Evolutionary conservation across 1,140 invertebrate species (phyloP).

Genomic region (Geopemphigus sp.): DNA sequence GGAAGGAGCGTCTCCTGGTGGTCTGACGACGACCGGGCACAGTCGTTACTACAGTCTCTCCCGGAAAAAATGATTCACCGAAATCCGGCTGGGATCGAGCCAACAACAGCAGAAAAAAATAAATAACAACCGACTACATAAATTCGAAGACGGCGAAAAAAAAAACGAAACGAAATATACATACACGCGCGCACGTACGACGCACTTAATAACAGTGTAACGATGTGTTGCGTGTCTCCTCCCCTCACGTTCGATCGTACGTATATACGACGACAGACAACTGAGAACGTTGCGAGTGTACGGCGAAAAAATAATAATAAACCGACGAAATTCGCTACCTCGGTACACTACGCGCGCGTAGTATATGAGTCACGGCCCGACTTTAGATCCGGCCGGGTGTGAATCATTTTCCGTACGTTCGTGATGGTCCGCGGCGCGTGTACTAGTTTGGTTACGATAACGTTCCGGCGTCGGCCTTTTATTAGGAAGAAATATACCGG

Average conservation of each 20-base stretch:
- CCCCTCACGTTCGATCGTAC: background rate
- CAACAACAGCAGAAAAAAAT: background rate
- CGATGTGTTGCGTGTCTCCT: background rate
- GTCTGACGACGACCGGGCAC: too few species aligned
- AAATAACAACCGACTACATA: background rate
- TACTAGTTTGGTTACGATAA: too few species aligned
- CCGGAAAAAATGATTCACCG: constrained; percentile 30
- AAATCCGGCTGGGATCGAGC: constrained; percentile 8
- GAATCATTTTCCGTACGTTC: background rate
- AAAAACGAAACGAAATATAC: background rate
- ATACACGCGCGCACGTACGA: background rate
- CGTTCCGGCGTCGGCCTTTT: too few species aligned
- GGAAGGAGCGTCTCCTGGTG: too few species aligned
- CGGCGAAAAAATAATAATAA: too few species aligned
- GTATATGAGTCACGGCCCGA: constrained; percentile 21
- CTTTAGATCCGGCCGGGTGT: constrained; percentile 23
- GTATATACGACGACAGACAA: too few species aligned
- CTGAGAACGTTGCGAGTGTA: too few species aligned
- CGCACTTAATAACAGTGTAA: background rate
- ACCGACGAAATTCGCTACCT: too few species aligned
- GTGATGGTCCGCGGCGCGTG: background rate
- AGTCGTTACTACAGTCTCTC: background rate
- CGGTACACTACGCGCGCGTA: too few species aligned
- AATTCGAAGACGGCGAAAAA: background rate
- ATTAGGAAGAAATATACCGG: too few species aligned